phyloP scores from a whole-genome alignment of 2,113 vertebrate genomes.

The Nycticebus coucang region DNA sequence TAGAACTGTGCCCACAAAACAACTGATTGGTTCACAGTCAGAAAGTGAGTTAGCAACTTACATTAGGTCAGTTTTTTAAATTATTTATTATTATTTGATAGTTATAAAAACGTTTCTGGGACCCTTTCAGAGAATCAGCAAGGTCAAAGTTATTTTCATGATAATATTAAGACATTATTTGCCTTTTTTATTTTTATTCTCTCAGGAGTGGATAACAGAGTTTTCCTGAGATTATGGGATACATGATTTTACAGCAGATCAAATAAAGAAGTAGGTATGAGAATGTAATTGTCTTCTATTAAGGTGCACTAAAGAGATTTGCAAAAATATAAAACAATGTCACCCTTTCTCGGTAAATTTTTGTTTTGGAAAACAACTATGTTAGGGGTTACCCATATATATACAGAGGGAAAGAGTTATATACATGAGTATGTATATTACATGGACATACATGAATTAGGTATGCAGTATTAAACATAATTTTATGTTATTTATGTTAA shows the following conservation, averaged over 20 bases:
- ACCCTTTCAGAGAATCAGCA: neutral
- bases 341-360: neutral
- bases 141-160: slow-evolving; percentile 12
- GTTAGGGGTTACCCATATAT: neutral
- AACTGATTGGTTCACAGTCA: neutral
- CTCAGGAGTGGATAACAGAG: neutral
- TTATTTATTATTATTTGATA: neutral
- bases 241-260: neutral
- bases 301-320: neutral
- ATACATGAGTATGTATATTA: neutral
- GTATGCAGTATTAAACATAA: neutral
- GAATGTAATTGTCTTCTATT: neutral
- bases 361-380: neutral
- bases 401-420: neutral
- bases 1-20: neutral
- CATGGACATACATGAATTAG: neutral
- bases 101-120: neutral
- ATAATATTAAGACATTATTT: neutral
- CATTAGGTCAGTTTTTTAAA: neutral
- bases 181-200: neutral
- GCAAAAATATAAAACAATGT: slow-evolving; percentile 11
- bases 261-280: neutral
- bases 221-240: neutral
- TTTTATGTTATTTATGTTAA: neutral
- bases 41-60: neutral